These are phyloP conservation scores for Gambusia holbrooki DNA, from an alignment of 2,113 vertebrate genomes.

Conservation along the genomic window DNA sequence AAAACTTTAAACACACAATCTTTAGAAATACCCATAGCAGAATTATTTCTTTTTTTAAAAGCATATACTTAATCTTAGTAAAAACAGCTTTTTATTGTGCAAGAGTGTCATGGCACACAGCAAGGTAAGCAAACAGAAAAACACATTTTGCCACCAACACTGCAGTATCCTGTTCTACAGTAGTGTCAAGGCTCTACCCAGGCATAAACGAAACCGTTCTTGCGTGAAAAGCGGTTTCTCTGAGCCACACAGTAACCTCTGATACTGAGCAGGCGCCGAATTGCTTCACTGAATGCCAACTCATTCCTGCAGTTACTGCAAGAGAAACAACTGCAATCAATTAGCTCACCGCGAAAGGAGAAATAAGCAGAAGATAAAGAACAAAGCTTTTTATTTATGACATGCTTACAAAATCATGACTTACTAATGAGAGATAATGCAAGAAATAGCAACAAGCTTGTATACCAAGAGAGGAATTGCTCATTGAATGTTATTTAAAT, in stretches of 20 bases:
- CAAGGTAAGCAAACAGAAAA: slow-evolving; percentile 39
- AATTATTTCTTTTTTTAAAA: background rate
- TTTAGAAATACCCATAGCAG: background rate
- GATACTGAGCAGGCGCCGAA: slow-evolving; percentile 47
- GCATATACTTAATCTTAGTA: background rate
- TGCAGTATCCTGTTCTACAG: slow-evolving; percentile 55
- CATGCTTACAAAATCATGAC: too few relatives aligned
- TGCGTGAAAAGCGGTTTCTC: slow-evolving; percentile 62
- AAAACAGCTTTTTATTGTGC: slow-evolving; percentile 17
- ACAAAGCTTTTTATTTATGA: background rate
- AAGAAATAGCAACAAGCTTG: background rate
- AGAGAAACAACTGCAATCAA: slow-evolving; percentile 46
- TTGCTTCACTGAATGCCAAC: slow-evolving; percentile 55
- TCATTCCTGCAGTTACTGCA: slow-evolving; percentile 43
- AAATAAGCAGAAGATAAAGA: background rate
- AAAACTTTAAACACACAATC: too few relatives aligned
- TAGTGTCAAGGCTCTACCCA: slow-evolving; percentile 50
- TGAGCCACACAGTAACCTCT: slow-evolving; percentile 43
- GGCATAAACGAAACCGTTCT: slow-evolving; percentile 63
- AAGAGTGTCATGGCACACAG: slow-evolving; percentile 7
- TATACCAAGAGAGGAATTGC: background rate
- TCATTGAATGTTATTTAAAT: background rate
- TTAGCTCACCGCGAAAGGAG: slow-evolving; percentile 19
- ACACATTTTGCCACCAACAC: slow-evolving; percentile 36
- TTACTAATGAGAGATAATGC: too few relatives aligned